Percentiles rank a stretch among this genome's conserved stretches.
Conservation (phyloP, 1,140 invertebrate species). For the Drosophila prosaltans region DNA sequence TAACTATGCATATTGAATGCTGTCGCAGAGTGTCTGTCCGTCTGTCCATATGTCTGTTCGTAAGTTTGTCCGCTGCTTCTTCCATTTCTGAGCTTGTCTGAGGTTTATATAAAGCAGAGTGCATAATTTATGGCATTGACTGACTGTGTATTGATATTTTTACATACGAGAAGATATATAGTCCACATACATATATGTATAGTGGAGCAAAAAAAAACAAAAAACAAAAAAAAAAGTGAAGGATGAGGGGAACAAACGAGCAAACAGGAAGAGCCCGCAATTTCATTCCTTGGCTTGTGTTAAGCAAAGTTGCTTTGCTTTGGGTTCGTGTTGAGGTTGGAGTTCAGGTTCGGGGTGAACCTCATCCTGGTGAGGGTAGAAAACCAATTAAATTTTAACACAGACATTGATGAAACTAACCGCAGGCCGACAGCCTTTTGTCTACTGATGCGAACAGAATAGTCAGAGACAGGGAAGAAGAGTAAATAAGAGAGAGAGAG, state of each 20-base stretch:
- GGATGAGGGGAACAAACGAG: neutral
- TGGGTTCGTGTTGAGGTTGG: neutral
- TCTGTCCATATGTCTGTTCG: constrained; percentile 14
- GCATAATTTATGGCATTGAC: constrained; percentile 69
- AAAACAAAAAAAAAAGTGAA: constrained; percentile 10
- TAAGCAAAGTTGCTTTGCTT: constrained; percentile 38
- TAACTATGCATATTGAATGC: constrained; percentile 74
- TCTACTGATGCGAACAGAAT: constrained; percentile 8
- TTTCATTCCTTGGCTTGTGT: constrained; percentile 46
- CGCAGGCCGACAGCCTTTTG: constrained; percentile 34
- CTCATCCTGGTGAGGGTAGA: constrained; percentile 22
- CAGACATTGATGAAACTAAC: constrained; percentile 50
- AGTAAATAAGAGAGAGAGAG: constrained; percentile 13
- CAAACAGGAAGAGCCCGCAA: constrained; percentile 35
- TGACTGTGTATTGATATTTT: constrained; percentile 35
- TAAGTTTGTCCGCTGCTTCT: neutral
- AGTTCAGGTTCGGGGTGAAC: no score
- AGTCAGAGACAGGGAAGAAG: neutral
- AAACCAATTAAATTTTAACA: constrained; percentile 76
- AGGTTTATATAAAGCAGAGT: constrained; percentile 18
- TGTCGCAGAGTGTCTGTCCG: constrained; percentile 49
- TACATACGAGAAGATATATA: no score
- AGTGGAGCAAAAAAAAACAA: no score
- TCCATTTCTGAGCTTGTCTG: constrained; percentile 13
- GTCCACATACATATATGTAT: no score